phyloP scores from a whole-genome alignment of 1,140 invertebrate genomes.

The Latrodectus geometricus region DNA sequence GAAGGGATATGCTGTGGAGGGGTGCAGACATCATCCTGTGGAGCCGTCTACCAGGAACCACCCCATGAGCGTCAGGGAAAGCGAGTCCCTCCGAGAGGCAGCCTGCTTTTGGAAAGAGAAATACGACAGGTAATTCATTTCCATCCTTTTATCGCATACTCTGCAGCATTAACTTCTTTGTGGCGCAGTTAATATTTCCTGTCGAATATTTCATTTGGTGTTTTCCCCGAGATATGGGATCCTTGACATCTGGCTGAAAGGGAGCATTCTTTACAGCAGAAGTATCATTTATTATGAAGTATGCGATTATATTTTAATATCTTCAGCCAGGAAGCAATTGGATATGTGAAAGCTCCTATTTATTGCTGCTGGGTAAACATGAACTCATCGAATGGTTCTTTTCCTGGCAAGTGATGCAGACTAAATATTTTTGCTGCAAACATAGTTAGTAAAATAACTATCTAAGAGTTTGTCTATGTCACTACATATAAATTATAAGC shows the following conservation, averaged over 20 bases:
- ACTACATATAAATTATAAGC: too few species aligned
- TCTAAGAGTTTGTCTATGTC: too few species aligned
- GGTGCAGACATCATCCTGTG: constrained; percentile 64
- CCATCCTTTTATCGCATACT: not conserved
- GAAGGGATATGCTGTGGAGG: constrained; percentile 29
- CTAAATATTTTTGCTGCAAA: too few species aligned
- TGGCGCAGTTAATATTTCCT: not conserved
- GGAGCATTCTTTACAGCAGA: not conserved
- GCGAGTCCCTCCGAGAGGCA: constrained; percentile 68
- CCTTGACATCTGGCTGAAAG: not conserved
- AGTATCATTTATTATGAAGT: not conserved
- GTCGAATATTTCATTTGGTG: not conserved
- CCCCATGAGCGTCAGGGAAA: constrained; percentile 93
- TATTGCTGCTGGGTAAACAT: too few species aligned
- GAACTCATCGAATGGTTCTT: too few species aligned
- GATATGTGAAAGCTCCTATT: not conserved
- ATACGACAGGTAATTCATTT: constrained; percentile 35
- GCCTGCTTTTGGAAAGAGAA: constrained; percentile 56
- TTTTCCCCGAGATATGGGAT: not conserved
- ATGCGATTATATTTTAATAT: not conserved
- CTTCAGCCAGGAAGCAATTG: not conserved
- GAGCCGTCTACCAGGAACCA: constrained; percentile 78
- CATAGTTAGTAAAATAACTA: too few species aligned
- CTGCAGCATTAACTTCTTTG: not conserved
- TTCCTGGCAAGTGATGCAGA: too few species aligned